Conservation (phyloP, 92 coral and sea anemone genomes). For the Anthopleura xanthogrammica region DNA sequence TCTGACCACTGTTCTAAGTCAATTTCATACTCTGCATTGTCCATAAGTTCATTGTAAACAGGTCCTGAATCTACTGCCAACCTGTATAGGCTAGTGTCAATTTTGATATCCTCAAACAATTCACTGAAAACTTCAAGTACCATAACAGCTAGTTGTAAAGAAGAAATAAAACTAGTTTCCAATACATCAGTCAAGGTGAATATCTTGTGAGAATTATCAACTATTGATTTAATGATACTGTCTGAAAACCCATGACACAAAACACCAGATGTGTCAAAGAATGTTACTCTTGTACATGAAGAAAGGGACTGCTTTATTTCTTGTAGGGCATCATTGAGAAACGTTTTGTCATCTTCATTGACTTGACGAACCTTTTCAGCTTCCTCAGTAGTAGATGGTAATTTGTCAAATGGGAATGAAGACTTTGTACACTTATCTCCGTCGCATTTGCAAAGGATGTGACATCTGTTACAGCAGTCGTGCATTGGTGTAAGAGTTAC, state of each 20-base stretch:
- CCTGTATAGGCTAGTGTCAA: too few species aligned
- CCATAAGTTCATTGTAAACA: too few species aligned
- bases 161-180: slow-evolving; percentile 34
- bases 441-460: slow-evolving; percentile 23
- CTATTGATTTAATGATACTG: slow-evolving; percentile 17
- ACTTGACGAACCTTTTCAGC: neutral
- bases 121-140: slow-evolving; percentile 57
- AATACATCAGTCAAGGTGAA: slow-evolving; percentile 43
- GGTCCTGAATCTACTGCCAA: too few species aligned
- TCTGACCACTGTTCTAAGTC: too few species aligned
- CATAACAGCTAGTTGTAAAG: slow-evolving; percentile 42
- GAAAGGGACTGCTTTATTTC: slow-evolving; percentile 24
- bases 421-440: slow-evolving; percentile 24
- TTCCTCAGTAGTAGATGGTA: neutral
- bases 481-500: too few species aligned
- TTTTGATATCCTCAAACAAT: slow-evolving; percentile 50
- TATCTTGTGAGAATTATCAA: slow-evolving; percentile 33
- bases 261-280: slow-evolving; percentile 22
- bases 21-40: too few species aligned
- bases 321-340: slow-evolving; percentile 28
- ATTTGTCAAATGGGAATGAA: slow-evolving; percentile 24
- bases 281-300: neutral
- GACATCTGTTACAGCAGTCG: slow-evolving; percentile 60
- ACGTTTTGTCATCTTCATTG: slow-evolving; percentile 24
- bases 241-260: slow-evolving; percentile 42